Conservation (phyloP, 37 sponge, comb jelly and placozoan genomes). For the Aplysina aerophoba region DNA sequence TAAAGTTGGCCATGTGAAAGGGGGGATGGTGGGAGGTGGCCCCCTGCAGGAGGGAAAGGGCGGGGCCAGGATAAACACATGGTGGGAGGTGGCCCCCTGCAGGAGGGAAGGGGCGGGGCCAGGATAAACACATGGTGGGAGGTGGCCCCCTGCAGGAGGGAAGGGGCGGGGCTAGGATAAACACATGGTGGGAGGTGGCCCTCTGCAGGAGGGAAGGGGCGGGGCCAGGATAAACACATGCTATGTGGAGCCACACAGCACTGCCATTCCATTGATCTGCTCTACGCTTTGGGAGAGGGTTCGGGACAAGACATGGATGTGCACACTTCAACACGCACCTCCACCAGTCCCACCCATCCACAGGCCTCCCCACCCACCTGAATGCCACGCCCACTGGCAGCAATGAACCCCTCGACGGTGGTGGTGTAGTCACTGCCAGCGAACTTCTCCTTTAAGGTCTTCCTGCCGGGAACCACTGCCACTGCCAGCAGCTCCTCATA, state of each 20-base stretch:
- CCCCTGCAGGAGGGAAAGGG: not conserved
- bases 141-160: too few relatives aligned
- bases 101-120: not conserved
- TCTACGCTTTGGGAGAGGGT: too few relatives aligned
- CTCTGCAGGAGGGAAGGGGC: slow-evolving; percentile 65
- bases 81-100: slow-evolving; percentile 98
- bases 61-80: too few relatives aligned
- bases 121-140: too few relatives aligned
- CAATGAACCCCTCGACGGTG: slow-evolving; percentile 93
- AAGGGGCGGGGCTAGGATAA: too few relatives aligned
- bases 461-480: slow-evolving; percentile 92
- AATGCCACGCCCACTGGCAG: slow-evolving; percentile 95
- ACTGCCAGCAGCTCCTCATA: slow-evolving; percentile 97
- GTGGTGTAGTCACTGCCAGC: slow-evolving; percentile 98
- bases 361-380: slow-evolving; percentile 62
- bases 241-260: too few relatives aligned
- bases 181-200: slow-evolving; percentile 99
- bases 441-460: slow-evolving; percentile 99
- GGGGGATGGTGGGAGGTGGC: too few relatives aligned
- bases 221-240: too few relatives aligned
- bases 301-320: not conserved
- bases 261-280: too few relatives aligned
- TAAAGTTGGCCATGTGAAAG: too few relatives aligned
- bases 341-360: not conserved
- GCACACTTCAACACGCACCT: not conserved